Evolutionary conservation across 64 coral and sea anemone genomes (phyloP).

Genomic region (Cladopsammia gracilis): DNA sequence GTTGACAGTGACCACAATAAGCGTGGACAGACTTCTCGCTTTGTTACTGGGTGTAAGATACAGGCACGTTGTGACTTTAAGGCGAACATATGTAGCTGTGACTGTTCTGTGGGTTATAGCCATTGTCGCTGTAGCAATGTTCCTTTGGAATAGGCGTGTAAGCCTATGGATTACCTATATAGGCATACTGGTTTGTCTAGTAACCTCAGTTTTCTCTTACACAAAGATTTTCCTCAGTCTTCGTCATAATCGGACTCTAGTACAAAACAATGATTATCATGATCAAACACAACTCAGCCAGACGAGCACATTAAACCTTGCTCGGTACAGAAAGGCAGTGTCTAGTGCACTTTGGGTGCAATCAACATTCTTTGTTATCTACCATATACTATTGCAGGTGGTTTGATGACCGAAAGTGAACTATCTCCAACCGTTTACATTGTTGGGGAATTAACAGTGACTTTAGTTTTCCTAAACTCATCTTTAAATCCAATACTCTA

Average conservation of each 20-base stretch:
- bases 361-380: neutral
- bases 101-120: neutral
- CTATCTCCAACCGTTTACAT: neutral
- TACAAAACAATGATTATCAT: neutral
- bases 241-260: neutral
- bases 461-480: neutral
- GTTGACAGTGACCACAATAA: neutral
- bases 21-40: neutral
- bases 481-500: slow-evolving; percentile 2
- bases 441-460: neutral
- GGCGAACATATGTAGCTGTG: neutral
- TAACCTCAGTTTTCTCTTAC: neutral
- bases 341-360: neutral
- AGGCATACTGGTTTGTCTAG: neutral
- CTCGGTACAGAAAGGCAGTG: neutral
- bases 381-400: neutral
- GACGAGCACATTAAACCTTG: neutral
- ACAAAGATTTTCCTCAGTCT: neutral
- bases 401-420: neutral
- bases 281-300: neutral
- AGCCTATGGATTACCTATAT: neutral
- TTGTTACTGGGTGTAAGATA: neutral
- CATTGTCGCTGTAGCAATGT: neutral
- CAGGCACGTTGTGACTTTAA: neutral
- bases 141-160: neutral